Evolutionary conservation across 2,888 invertebrate genomes (phyloP).

Genomic region (Zaprionus obscuricornis): DNA sequence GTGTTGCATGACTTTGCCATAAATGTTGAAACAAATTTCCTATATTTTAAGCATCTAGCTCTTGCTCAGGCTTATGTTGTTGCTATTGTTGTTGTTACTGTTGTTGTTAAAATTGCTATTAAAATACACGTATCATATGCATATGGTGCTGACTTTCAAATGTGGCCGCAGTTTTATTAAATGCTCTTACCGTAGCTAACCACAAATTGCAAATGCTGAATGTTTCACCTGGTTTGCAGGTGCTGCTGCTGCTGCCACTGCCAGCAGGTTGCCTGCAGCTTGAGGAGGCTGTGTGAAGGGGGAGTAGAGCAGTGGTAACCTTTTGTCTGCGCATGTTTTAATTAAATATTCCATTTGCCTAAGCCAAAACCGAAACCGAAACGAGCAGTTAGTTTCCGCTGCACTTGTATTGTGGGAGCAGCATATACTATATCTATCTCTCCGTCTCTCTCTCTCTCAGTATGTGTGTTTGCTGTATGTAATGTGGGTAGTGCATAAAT

Average conservation of each 20-base stretch:
- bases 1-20: conserved; percentile 47
- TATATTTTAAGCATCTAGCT: too few species aligned
- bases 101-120: conserved; percentile 23
- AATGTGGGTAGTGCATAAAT: conserved; percentile 55
- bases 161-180: conserved; percentile 63
- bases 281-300: conserved; percentile 1
- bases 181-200: conserved; percentile 43
- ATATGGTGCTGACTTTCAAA: conserved; percentile 48
- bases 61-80: too few species aligned
- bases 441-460: not conserved
- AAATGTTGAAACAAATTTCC: conserved; percentile 68
- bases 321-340: conserved; percentile 68
- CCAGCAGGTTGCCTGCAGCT: conserved; percentile 10
- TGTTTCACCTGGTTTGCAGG: conserved; percentile 16
- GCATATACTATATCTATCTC: not conserved
- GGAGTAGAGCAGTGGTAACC: not conserved
- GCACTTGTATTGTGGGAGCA: conserved; percentile 15
- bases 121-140: conserved; percentile 40
- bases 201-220: conserved; percentile 56
- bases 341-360: conserved; percentile 79
- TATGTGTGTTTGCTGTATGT: not conserved
- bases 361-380: conserved; percentile 59
- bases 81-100: not conserved
- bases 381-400: conserved; percentile 53
- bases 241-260: conserved; percentile 31